Evolutionary conservation across 1,140 invertebrate genomes (phyloP).

Genomic region (Pogonomyrmex barbatus): DNA sequence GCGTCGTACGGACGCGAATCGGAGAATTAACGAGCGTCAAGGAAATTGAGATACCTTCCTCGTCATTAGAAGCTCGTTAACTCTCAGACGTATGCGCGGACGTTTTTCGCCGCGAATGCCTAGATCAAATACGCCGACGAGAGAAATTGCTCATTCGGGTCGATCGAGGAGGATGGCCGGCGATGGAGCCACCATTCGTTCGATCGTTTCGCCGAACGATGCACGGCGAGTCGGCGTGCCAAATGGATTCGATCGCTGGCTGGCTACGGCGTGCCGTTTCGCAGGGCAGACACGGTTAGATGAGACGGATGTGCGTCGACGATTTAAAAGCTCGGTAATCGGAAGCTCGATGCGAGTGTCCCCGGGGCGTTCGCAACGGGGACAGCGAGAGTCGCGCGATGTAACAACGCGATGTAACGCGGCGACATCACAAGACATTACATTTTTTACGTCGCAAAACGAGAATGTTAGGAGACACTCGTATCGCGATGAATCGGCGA

Average conservation of each 20-base stretch:
- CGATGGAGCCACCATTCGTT: not conserved
- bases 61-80: conserved; percentile 35
- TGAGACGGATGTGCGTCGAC: not conserved
- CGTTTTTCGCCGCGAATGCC: not conserved
- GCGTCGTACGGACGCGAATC: conserved; percentile 5
- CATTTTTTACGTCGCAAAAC: not conserved
- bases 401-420: not conserved
- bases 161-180: not conserved
- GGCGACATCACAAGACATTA: not conserved
- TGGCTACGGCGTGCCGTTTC: not conserved
- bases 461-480: conserved; percentile 7
- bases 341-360: not conserved
- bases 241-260: not conserved
- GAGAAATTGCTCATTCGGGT: not conserved
- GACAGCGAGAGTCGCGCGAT: not conserved
- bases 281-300: not conserved
- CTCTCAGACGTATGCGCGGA: not conserved
- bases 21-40: conserved; percentile 41
- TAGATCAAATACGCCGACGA: not conserved
- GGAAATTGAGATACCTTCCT: conserved; percentile 2
- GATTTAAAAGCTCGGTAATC: conserved; percentile 9
- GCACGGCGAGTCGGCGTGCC: not conserved
- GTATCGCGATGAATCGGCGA: conserved; percentile 45
- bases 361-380: not conserved
- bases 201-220: not conserved